Conservation (phyloP, 2,888 invertebrate species). For the Polydrusus pterygomalis region DNA sequence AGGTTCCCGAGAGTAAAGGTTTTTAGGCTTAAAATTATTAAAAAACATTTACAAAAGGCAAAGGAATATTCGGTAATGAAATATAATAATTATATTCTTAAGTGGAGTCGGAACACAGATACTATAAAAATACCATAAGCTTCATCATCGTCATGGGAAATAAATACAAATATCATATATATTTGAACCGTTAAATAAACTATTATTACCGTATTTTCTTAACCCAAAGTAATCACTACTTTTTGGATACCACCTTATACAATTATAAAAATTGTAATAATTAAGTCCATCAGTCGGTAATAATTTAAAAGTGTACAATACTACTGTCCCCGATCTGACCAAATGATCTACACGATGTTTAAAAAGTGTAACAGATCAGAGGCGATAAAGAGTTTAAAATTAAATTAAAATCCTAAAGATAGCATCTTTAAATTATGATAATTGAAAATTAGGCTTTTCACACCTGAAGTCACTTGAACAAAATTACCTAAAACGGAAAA, state of each 20-base stretch:
- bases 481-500: slow-evolving; percentile 48
- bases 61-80: too few species aligned
- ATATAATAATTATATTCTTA: too few species aligned
- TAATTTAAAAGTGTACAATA: background rate
- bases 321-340: background rate
- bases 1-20: too few species aligned
- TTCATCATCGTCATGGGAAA: slow-evolving; percentile 8
- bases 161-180: background rate
- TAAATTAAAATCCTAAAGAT: slow-evolving; percentile 44
- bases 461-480: slow-evolving; percentile 42
- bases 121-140: background rate
- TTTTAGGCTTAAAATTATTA: too few species aligned
- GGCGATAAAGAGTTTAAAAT: slow-evolving; percentile 44
- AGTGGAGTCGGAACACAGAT: background rate
- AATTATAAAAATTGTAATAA: background rate
- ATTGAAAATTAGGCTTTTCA: slow-evolving; percentile 54
- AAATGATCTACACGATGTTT: slow-evolving; percentile 11
- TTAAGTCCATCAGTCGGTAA: background rate
- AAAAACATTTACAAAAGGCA: too few species aligned
- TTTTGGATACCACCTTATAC: background rate
- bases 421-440: slow-evolving; percentile 48
- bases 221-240: background rate
- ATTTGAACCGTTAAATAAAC: background rate
- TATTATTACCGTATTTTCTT: background rate
- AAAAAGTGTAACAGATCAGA: slow-evolving; percentile 43